These are phyloP conservation scores for Nerophis ophidion DNA, from an alignment of 2,113 vertebrate genomes.

Conservation along the genomic window DNA sequence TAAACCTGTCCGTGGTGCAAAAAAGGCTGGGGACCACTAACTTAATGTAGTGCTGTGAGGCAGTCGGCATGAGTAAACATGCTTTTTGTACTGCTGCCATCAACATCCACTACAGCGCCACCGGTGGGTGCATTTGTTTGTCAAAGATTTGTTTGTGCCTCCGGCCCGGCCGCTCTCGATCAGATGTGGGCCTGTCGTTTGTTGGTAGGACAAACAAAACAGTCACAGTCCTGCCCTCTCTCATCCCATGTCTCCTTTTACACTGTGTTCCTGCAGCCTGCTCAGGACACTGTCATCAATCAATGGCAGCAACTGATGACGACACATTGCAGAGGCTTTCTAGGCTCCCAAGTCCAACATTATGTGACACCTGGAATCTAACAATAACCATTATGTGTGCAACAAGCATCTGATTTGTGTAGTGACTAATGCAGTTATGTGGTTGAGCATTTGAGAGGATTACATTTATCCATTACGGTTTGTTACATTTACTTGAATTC, in stretches of 20 bases:
- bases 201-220: constrained; percentile 18
- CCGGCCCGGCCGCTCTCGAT: not conserved
- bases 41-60: constrained; percentile 10
- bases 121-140: constrained; percentile 18
- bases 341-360: too few species aligned
- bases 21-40: too few species aligned
- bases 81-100: constrained; percentile 31
- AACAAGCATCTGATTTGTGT: too few species aligned
- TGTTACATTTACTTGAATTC: too few species aligned
- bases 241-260: constrained; percentile 20
- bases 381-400: too few species aligned
- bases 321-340: not conserved
- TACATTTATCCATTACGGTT: too few species aligned
- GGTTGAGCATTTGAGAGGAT: too few species aligned
- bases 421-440: too few species aligned
- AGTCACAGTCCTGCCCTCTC: constrained; percentile 5
- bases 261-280: constrained; percentile 19
- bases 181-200: constrained; percentile 18
- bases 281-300: constrained; percentile 19
- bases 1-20: too few species aligned
- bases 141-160: constrained; percentile 5
- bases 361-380: too few species aligned
- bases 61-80: constrained; percentile 31
- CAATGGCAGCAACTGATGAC: constrained; percentile 2
- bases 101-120: not conserved